These are phyloP conservation scores for Macrotus californicus DNA, from an alignment of 2,113 vertebrate genomes.

Conservation along the genomic window DNA sequence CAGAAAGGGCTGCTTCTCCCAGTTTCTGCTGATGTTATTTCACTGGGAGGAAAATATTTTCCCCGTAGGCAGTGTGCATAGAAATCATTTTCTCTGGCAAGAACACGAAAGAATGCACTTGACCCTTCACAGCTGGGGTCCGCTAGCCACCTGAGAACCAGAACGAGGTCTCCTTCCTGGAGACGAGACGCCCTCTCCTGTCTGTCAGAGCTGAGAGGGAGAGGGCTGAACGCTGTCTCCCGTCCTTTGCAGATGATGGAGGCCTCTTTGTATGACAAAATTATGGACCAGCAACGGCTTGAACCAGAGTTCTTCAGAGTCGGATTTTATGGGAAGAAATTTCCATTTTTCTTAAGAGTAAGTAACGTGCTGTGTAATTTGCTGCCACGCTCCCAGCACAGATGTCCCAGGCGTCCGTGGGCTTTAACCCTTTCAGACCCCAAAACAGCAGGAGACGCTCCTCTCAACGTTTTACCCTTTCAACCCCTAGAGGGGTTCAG, in stretches of 20 bases:
- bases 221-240: background rate
- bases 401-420: no score
- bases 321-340: constrained; percentile 98
- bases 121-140: background rate
- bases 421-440: background rate
- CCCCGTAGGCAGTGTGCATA: background rate
- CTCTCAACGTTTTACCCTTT: background rate
- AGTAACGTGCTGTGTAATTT: constrained; percentile 68
- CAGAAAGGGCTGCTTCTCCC: background rate
- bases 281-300: constrained; percentile 98
- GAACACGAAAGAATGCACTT: background rate
- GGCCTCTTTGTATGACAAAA: constrained; percentile 98
- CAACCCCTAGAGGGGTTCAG: no score
- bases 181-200: background rate
- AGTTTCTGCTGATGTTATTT: background rate
- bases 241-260: constrained; percentile 90
- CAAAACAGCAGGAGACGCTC: background rate
- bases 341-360: constrained; percentile 98
- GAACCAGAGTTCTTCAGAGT: constrained; percentile 99
- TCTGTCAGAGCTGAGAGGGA: background rate
- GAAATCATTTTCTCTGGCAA: background rate
- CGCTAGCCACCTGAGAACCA: background rate
- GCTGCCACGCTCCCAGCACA: background rate
- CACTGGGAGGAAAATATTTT: background rate
- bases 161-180: background rate